Percentiles rank a stretch among this genome's conserved stretches.
Evolutionary conservation across 2,888 invertebrate species (phyloP).

Genomic region (Corbicula japonica): DNA sequence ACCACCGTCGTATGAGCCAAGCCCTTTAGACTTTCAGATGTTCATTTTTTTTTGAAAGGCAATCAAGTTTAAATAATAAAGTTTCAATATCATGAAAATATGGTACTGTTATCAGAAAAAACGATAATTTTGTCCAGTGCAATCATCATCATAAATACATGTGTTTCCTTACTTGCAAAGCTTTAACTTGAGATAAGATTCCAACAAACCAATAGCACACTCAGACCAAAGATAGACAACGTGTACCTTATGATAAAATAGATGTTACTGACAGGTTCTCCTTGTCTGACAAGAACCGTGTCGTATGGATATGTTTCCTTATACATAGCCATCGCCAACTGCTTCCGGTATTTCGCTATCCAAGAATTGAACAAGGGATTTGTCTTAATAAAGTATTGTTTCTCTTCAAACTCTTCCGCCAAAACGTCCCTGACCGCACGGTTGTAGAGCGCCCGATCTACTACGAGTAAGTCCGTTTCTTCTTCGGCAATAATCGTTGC

Average conservation of each 20-base stretch:
- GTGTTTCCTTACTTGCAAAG: no score
- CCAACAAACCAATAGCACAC: no score
- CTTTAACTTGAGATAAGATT: no score
- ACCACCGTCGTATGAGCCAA: no score
- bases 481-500: constrained; percentile 85
- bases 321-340: constrained; percentile 85
- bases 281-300: constrained; percentile 81
- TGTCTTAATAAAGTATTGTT: constrained; percentile 81
- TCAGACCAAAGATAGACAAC: no score
- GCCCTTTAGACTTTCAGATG: no score
- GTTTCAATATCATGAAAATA: no score
- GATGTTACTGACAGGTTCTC: constrained; percentile 81
- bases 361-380: constrained; percentile 83
- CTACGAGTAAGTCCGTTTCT: constrained; percentile 84
- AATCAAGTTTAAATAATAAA: no score
- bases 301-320: constrained; percentile 83
- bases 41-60: no score
- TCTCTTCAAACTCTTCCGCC: constrained; percentile 84
- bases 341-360: constrained; percentile 85
- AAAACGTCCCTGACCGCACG: constrained; percentile 84
- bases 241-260: constrained; percentile 84
- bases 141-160: no score
- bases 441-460: constrained; percentile 84
- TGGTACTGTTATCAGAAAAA: no score
- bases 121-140: no score